Evolutionary conservation across 2,797 vertebrate species (phyloP), one percentile per base, ranked within the genome.

Genomic region (Sylvia borin): DNA sequence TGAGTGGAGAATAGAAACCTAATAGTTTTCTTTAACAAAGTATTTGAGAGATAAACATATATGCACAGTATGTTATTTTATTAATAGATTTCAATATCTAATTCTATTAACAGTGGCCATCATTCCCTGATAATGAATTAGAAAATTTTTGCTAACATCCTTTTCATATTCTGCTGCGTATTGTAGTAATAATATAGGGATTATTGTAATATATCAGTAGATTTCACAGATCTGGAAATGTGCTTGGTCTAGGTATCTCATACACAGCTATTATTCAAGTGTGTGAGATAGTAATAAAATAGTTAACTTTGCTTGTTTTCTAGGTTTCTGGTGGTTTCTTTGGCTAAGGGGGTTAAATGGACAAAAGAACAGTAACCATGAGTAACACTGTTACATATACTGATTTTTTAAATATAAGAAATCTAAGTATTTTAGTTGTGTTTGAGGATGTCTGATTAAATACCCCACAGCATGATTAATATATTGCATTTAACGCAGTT

Each of bases 311-410:
- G 43, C 9, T 40, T 67, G 9, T 76, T 79, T 89, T 77, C 32
- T 53, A 45, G 12, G 5, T 85, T 82, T 93, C 51, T 67, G 17
- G 5, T 42, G n/a, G 6, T 29, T 51, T 90, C 48, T 4, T 2
- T 14, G 40, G 20, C 3, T 5, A 5, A 16, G 10, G 2, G 7
- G 2, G 0, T 58, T 53, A 64, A 62, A 18, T 3, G 4, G 17
- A 19, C 1, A 6, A 86, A 73, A 61, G 7, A 81, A 6, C 20
- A 58, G 9, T 24, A 34, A 51, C 11, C 1, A 31, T 54, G 20
- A 87, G 16, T 54, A 51, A 53, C 16, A 13, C 43, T 45, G 50
- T 42, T 61, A 24, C 12, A 13, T 51, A 29, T 7, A 20, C 5
- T 83, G 16, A 50, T 70, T 82, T 91, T 85, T 45, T 55, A 84